Evolutionary conservation across 2,888 invertebrate genomes (phyloP).

Genomic region (Prosapia bicincta): DNA sequence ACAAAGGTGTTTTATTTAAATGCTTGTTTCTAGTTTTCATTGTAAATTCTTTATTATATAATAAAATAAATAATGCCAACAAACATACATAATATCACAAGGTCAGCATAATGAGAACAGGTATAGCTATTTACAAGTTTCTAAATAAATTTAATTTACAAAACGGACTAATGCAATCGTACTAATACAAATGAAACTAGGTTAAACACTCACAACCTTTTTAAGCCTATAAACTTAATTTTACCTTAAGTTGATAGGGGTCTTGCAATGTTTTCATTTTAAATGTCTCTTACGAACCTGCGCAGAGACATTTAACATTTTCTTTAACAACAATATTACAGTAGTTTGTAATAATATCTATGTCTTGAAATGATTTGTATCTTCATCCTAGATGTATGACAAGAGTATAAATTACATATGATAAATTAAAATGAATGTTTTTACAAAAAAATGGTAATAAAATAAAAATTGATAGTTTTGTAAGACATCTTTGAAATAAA

Average conservation of each 20-base stretch:
- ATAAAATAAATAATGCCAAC: not conserved
- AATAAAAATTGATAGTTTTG: too few relatives aligned
- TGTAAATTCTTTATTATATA: not conserved
- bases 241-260: too few relatives aligned
- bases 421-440: not conserved
- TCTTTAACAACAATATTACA: not conserved
- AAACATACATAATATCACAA: conserved; percentile 2
- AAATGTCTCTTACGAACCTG: not conserved
- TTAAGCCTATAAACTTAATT: not conserved
- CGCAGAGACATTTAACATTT: not conserved
- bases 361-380: not conserved
- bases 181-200: not conserved
- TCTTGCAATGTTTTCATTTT: too few relatives aligned
- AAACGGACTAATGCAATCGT: not conserved
- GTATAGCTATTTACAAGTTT: not conserved
- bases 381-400: not conserved
- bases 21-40: not conserved
- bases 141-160: not conserved
- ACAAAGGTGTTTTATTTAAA: too few relatives aligned
- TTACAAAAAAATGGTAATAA: too few relatives aligned
- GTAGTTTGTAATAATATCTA: not conserved
- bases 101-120: not conserved
- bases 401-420: not conserved
- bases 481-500: too few relatives aligned
- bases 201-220: not conserved